These are phyloP conservation scores for Potorous gilbertii DNA, from an alignment of 2,797 vertebrate genomes.

Conservation along the genomic window DNA sequence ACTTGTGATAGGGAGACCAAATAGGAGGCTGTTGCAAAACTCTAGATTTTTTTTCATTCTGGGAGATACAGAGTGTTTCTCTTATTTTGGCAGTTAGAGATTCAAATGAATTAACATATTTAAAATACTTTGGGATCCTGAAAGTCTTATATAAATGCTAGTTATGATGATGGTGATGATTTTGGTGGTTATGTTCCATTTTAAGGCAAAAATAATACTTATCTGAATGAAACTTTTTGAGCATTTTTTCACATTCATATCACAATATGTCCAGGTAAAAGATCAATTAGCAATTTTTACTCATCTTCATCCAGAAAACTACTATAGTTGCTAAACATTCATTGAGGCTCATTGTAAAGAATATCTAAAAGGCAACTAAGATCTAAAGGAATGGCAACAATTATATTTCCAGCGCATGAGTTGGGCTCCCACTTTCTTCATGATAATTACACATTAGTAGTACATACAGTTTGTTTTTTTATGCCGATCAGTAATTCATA, in stretches of 20 bases:
- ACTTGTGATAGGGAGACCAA: not conserved
- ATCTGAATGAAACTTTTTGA: too few species aligned
- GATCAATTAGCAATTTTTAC: too few species aligned
- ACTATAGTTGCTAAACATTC: not conserved
- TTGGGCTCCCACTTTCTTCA: too few species aligned
- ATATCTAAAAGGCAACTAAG: not conserved
- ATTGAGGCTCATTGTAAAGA: not conserved
- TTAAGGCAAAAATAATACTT: too few species aligned
- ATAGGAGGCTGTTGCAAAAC: not conserved
- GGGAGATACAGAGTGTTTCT: not conserved
- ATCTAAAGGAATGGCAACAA: not conserved
- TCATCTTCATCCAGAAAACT: too few species aligned
- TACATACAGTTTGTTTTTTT: not conserved
- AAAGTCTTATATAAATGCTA: not conserved
- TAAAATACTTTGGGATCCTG: not conserved
- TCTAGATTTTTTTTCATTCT: not conserved
- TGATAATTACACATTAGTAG: not conserved
- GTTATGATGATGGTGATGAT: too few species aligned
- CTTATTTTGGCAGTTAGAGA: not conserved
- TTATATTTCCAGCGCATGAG: not conserved
- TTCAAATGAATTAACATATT: not conserved
- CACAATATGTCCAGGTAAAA: too few species aligned
- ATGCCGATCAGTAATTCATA: not conserved
- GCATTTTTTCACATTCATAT: too few species aligned
- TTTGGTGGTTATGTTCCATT: too few species aligned